These are phyloP conservation scores for Drosophila monieri DNA, from an alignment of 2,888 invertebrate genomes.

Conservation along the genomic window DNA sequence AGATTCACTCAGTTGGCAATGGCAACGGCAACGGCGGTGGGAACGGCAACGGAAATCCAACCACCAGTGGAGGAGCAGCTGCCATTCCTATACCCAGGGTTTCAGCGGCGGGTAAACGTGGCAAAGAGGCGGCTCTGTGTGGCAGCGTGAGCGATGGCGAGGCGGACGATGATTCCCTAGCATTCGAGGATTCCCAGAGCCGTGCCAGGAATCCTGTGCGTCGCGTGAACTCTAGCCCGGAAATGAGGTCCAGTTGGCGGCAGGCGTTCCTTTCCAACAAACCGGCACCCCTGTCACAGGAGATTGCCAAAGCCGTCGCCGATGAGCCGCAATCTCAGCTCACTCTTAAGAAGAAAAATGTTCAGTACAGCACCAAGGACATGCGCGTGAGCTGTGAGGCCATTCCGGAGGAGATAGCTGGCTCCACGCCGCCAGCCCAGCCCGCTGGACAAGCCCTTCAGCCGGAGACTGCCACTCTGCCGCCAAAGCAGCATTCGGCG, in stretches of 20 bases:
- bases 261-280: constrained; percentile 86
- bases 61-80: constrained; percentile 84
- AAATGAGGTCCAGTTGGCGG: constrained; percentile 95
- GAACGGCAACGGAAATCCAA: constrained; percentile 66
- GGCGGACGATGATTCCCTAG: constrained; percentile 84
- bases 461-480: constrained; percentile 56
- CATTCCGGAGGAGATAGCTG: constrained; percentile 94
- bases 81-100: constrained; percentile 88
- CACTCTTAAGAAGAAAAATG: constrained; percentile 85
- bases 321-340: constrained; percentile 59
- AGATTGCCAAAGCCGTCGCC: constrained; percentile 46
- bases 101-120: constrained; percentile 62
- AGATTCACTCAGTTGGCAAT: constrained; percentile 72
- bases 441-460: constrained; percentile 82
- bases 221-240: constrained; percentile 95
- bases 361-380: constrained; percentile 87
- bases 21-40: constrained; percentile 75
- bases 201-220: constrained; percentile 91
- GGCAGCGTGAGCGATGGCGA: constrained; percentile 84
- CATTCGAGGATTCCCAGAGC: constrained; percentile 82
- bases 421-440: constrained; percentile 88
- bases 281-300: constrained; percentile 82
- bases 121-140: constrained; percentile 79
- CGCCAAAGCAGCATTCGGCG: constrained; percentile 83
- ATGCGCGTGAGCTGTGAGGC: constrained; percentile 95